Conservation (phyloP, 2,113 vertebrate species). For the Puntigrus tetrazona region DNA sequence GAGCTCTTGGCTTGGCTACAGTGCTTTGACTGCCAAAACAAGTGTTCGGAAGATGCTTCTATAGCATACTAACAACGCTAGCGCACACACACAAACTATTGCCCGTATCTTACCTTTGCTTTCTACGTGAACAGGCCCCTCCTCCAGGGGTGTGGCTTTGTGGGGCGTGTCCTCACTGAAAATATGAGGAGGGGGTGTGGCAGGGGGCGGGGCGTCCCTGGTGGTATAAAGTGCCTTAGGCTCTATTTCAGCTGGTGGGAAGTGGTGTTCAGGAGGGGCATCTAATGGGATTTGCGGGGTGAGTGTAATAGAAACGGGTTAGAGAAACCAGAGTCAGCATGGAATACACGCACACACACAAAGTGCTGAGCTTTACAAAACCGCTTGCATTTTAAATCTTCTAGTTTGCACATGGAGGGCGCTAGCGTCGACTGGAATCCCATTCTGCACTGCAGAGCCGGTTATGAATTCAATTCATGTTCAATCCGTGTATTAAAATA, state of each 20-base stretch:
- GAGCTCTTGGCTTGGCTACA: conserved; percentile 31
- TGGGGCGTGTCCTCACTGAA: neutral
- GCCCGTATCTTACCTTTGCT: conserved; percentile 60
- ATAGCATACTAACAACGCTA: conserved; percentile 5
- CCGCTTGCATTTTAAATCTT: neutral
- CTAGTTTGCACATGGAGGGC: neutral
- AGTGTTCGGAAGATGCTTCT: conserved; percentile 23
- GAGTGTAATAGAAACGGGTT: neutral
- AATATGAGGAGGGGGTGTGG: conserved; percentile 19
- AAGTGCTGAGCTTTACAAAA: conserved; percentile 26
- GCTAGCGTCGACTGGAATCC: neutral
- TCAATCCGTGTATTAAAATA: conserved; percentile 2
- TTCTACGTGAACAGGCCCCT: conserved; percentile 48
- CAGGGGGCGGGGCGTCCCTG: neutral
- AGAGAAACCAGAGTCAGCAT: conserved; percentile 25
- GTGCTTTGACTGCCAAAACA: conserved; percentile 25
- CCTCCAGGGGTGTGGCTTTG: conserved; percentile 35
- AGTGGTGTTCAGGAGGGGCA: neutral
- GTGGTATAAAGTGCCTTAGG: neutral
- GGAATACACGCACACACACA: conserved; percentile 2
- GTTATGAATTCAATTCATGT: neutral
- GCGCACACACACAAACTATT: neutral
- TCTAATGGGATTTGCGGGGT: conserved; percentile 33
- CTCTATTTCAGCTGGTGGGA: neutral
- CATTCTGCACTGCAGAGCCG: conserved; percentile 10